phyloP scores from a whole-genome alignment of 1,140 invertebrate genomes.

The Arion vulgaris region DNA sequence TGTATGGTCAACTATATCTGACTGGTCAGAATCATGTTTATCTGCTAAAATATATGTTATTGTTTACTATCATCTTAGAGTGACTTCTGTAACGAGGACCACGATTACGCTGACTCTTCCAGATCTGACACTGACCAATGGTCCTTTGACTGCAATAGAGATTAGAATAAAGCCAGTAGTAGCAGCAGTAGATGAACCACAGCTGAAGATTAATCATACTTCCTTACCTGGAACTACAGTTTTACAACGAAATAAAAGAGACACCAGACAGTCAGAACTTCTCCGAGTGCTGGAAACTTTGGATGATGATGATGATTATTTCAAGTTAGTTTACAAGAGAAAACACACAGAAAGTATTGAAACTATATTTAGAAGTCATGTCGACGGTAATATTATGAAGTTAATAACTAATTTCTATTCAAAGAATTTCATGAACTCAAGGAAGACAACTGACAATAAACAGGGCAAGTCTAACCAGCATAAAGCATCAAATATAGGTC shows the following conservation, averaged over 20 bases:
- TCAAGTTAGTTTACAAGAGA: background rate
- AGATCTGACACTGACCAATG: background rate
- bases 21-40: no score
- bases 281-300: no score
- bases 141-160: slow-evolving; percentile 2
- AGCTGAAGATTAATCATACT: no score
- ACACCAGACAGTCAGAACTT: background rate
- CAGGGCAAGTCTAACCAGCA: no score
- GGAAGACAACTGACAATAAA: no score
- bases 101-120: background rate
- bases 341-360: background rate
- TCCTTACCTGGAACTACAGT: background rate
- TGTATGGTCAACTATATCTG: no score
- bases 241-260: background rate
- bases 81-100: background rate
- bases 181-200: background rate
- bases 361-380: background rate
- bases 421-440: no score
- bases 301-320: no score
- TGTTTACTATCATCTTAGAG: background rate
- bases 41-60: no score
- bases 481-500: no score
- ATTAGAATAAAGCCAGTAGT: background rate
- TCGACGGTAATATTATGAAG: background rate
- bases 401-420: no score